phyloP scores from a whole-genome alignment of 2,888 invertebrate genomes.

The Acleris emargana region DNA sequence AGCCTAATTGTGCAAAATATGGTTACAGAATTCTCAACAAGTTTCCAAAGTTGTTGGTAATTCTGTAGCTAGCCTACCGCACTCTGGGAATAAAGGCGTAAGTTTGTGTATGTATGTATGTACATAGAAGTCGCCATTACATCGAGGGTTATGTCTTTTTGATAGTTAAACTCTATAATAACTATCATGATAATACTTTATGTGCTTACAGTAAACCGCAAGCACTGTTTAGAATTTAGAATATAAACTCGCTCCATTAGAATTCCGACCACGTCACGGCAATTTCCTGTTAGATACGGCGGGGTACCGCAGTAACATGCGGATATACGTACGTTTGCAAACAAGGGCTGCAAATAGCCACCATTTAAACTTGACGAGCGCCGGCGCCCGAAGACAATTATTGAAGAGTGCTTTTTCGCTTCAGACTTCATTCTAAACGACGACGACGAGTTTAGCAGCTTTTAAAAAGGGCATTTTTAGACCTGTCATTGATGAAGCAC shows the following conservation, averaged over 20 bases:
- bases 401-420: conserved; percentile 33
- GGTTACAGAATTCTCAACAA: too few relatives aligned
- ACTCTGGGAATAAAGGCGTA: too few relatives aligned
- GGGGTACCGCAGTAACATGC: neutral
- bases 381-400: conserved; percentile 33
- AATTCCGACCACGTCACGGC: conserved; percentile 11
- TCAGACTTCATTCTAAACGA: conserved; percentile 6
- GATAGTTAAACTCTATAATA: too few relatives aligned
- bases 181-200: too few relatives aligned
- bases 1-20: too few relatives aligned
- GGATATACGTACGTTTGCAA: neutral
- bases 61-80: too few relatives aligned
- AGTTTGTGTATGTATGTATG: too few relatives aligned
- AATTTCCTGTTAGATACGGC: neutral
- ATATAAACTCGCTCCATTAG: neutral
- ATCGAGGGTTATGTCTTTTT: too few relatives aligned
- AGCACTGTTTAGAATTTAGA: neutral
- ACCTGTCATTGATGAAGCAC: too few relatives aligned
- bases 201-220: too few relatives aligned
- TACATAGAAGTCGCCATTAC: too few relatives aligned
- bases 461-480: neutral
- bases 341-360: conserved; percentile 9
- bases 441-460: neutral
- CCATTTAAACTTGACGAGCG: conserved; percentile 37
- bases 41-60: too few relatives aligned